Base-by-base conservation (phyloP, 2,888 invertebrate genomes). In the Hoplodrina blanda region DNA sequence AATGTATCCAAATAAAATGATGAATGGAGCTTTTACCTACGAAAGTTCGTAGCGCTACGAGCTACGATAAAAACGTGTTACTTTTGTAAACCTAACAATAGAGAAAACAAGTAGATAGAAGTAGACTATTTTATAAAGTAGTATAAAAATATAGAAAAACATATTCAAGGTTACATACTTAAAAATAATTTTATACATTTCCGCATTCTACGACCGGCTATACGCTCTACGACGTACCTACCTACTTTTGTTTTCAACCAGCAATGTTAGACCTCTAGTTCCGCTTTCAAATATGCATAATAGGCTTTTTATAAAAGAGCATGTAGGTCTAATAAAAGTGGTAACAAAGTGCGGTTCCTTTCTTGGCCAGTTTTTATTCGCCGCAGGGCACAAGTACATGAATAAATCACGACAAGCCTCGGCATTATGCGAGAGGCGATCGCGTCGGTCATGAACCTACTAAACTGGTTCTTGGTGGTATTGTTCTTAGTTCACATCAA, bases 371-470 rank as follows among this genome's bases (percentile, higher is more conserved):
- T 90, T 90, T 89, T 92, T 90, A 88, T 85, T 84, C 76, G 76
- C 83, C 79, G 80, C 72, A 76, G 80, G 82, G 82, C 79, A 72
- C 76, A 76, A 84, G 85, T 89, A 85, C 84, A 84, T 87, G 87
- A 87, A 91, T 92, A 94, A 94, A 94, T 93, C 92, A 92, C 91
- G 89, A 82, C 78, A 87, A 89, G 88, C 85, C 89, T 88, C 85
- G 83, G 88, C 86, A 90, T 92, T 90, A 92, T 91, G 90, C 91
- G 91, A 88, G 90, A 87, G 89, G 87, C 91, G 90, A 91, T 91
- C 89, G 87, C 85, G 84, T 84, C 93, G 94, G 92, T 93, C 93
- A 92, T 95, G 94, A 91, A 94, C 94, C 93, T 91, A 95, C 91
- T 92, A 92, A 94, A 95, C 95, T 94, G 95, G 95, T 95, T 95